These are phyloP conservation scores for Atta cephalotes DNA, from an alignment of 1,140 invertebrate species.

Conservation along the genomic window DNA sequence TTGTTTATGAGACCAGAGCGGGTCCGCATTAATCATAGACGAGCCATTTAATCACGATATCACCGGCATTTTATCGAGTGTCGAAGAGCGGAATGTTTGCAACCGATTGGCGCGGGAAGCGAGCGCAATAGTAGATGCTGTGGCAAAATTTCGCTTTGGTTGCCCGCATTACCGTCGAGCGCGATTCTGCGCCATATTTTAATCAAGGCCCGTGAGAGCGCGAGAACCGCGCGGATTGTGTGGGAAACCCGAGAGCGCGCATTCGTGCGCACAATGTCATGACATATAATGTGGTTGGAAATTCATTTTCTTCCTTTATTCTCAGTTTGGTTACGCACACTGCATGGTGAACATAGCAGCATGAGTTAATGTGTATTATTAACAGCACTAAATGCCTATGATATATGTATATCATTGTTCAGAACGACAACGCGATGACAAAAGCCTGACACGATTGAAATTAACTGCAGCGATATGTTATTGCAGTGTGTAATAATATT, in stretches of 20 bases:
- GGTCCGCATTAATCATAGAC: slow-evolving; percentile 31
- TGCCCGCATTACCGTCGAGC: slow-evolving; percentile 30
- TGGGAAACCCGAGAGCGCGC: slow-evolving; percentile 33
- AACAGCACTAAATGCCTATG: slow-evolving; percentile 36
- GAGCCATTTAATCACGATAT: slow-evolving; percentile 52
- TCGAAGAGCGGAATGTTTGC: slow-evolving; percentile 42
- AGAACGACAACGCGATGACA: slow-evolving; percentile 18
- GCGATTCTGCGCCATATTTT: slow-evolving; percentile 56
- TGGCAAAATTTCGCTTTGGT: slow-evolving; percentile 55
- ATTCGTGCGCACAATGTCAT: slow-evolving; percentile 23
- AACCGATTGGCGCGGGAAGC: neutral
- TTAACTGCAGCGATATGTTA: slow-evolving; percentile 36
- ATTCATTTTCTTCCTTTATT: slow-evolving; percentile 59
- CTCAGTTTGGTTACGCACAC: slow-evolving; percentile 17
- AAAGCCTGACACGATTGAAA: slow-evolving; percentile 19
- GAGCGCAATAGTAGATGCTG: neutral
- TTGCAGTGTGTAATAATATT: slow-evolving; percentile 17
- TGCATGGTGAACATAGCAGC: neutral
- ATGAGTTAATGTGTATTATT: slow-evolving; percentile 38
- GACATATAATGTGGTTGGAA: slow-evolving; percentile 29
- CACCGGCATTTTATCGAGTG: slow-evolving; percentile 52
- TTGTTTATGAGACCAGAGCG: neutral
- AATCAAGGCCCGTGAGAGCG: slow-evolving; percentile 47
- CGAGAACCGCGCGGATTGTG: slow-evolving; percentile 31
- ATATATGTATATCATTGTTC: slow-evolving; percentile 23